Evolutionary conservation across 1,140 invertebrate species (phyloP).

Genomic region (Aphaenogaster floridana): DNA sequence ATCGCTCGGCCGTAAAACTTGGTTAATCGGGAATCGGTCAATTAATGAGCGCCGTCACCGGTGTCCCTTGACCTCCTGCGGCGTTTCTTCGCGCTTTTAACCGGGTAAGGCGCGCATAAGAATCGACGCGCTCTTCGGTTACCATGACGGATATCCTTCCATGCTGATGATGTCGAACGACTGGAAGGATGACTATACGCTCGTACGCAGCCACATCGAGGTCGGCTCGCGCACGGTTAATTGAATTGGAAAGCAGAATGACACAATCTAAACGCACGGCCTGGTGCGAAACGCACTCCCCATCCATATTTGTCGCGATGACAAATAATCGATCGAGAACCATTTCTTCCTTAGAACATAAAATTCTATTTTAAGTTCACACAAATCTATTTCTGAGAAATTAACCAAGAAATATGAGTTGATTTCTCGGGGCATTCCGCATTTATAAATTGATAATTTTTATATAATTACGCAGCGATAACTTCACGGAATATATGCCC

Average conservation of each 20-base stretch:
- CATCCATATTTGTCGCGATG: conserved; percentile 27
- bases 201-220: conserved; percentile 23
- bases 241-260: conserved; percentile 70
- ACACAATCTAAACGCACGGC: conserved; percentile 39
- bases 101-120: background rate
- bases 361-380: background rate
- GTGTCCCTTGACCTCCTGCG: conserved; percentile 32
- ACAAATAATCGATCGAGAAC: background rate
- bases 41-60: conserved; percentile 25
- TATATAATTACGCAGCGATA: background rate
- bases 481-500: background rate
- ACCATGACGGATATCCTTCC: conserved; percentile 50
- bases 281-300: conserved; percentile 12
- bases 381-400: background rate
- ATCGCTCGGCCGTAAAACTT: conserved; percentile 7
- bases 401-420: background rate
- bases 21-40: conserved; percentile 18
- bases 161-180: conserved; percentile 24
- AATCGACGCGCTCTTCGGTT: background rate
- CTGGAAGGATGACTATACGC: conserved; percentile 21
- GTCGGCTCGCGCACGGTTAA: conserved; percentile 14
- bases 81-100: background rate
- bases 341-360: background rate
- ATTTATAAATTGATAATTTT: too few relatives aligned
- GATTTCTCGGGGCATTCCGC: too few relatives aligned